These are phyloP conservation scores for Nephila pilipes DNA, from an alignment of 1,140 invertebrate genomes.

Conservation along the genomic window DNA sequence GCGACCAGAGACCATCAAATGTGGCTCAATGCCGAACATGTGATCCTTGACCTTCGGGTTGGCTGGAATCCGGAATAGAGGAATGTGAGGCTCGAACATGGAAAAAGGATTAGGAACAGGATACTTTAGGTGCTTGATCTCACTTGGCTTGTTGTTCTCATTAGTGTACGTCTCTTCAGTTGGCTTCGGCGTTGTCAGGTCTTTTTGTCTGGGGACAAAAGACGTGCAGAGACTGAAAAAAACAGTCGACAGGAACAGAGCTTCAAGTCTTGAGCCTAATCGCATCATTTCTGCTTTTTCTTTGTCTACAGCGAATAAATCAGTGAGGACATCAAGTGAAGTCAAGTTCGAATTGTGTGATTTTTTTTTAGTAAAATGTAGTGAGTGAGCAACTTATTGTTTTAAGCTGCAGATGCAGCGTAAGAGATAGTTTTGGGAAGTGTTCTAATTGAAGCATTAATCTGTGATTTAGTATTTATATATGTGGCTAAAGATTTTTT, in stretches of 20 bases:
- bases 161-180: not conserved
- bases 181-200: not conserved
- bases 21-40: constrained; percentile 21
- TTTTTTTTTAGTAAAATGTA: not conserved
- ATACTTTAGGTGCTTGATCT: not conserved
- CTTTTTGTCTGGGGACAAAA: not conserved
- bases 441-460: not conserved
- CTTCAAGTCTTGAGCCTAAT: not conserved
- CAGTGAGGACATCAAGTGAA: not conserved
- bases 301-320: not conserved
- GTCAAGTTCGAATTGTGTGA: not conserved
- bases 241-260: constrained; percentile 12
- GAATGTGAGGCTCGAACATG: not conserved
- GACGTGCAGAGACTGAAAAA: not conserved
- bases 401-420: not conserved
- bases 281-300: not conserved
- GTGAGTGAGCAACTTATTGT: not conserved
- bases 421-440: not conserved
- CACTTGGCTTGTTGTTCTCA: constrained; percentile 36
- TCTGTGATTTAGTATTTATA: not conserved
- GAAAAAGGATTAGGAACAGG: not conserved
- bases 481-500: too few species aligned
- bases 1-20: not conserved
- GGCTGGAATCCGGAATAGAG: not conserved
- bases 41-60: not conserved